Evolutionary conservation across 2,888 invertebrate species (phyloP), one percentile per base, ranked within the genome.

Genomic region (Frankliniella intonsa): DNA sequence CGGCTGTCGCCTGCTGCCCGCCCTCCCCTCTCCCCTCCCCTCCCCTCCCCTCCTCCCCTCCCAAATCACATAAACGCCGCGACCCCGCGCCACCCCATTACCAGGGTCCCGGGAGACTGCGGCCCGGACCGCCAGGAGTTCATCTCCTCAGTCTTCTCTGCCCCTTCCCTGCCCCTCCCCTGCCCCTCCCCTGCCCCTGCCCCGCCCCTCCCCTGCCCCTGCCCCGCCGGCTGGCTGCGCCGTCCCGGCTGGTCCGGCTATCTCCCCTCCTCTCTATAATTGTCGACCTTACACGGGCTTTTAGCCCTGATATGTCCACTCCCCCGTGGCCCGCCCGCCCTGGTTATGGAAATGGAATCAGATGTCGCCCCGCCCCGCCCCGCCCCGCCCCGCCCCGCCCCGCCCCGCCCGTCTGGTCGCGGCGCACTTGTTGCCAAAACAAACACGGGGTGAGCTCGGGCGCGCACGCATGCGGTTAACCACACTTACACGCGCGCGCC

Each of bases 21-120:
- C 22, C 17, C 55, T 55, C 55, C 55, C 55, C 55, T 5, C 38
- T 5, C 38, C 38, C 38, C 38, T 38, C 38, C 38, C 38, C 38
- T 38, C 38, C 38, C 69, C n/a, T n/a, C 38, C 38, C 38, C 38
- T 5, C 38, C 38, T 38, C 38, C 38, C 38, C 38, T 38, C 38
- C 38, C 69, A 76, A 76, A 76, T 76, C 69, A 76, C 69, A 76
- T 25, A 76, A 76, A 76, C 69, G 69, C 69, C 25, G 12, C 69
- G 69, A 55, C 22, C 25, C 69, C 69, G 25, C n/a, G 5, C 69
- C 69, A 25, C 69, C 69, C 69, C 69, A 76, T 76, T 76, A 76
- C 69, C 69, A 25, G 12, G 38, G 11, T 62, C 69, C 69, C 69
- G 22, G 69, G 69, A 55, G 55, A 25, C 69, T 11, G 69, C 69